Evolutionary conservation across 2,888 invertebrate genomes (phyloP).

Genomic region (Lepidochitona cinerea): DNA sequence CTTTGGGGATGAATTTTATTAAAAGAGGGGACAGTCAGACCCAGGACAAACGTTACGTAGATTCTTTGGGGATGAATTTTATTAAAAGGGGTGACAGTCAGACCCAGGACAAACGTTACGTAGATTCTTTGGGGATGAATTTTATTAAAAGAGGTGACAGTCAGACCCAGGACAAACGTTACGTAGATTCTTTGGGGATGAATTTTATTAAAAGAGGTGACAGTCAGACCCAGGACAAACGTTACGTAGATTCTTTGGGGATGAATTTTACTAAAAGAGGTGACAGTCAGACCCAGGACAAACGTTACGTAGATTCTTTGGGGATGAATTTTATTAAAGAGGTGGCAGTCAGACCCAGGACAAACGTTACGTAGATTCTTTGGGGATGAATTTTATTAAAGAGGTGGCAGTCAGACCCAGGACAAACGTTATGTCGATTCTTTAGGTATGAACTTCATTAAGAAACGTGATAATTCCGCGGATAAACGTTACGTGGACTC

Average conservation of each 20-base stretch:
- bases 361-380: not conserved
- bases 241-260: not conserved
- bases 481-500: not conserved
- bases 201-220: not conserved
- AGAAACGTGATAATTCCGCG: not conserved
- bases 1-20: not conserved
- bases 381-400: not conserved
- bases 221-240: not conserved
- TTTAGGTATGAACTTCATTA: not conserved
- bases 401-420: not conserved
- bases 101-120: not conserved
- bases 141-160: not conserved
- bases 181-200: not conserved
- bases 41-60: not conserved
- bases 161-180: not conserved
- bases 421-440: not conserved
- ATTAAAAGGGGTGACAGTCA: not conserved
- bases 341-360: not conserved
- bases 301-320: not conserved
- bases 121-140: not conserved
- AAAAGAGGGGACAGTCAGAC: not conserved
- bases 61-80: not conserved
- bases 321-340: not conserved
- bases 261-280: not conserved
- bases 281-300: not conserved